Conservation (phyloP, 2,888 invertebrate genomes). For the Plebejus melissa region DNA sequence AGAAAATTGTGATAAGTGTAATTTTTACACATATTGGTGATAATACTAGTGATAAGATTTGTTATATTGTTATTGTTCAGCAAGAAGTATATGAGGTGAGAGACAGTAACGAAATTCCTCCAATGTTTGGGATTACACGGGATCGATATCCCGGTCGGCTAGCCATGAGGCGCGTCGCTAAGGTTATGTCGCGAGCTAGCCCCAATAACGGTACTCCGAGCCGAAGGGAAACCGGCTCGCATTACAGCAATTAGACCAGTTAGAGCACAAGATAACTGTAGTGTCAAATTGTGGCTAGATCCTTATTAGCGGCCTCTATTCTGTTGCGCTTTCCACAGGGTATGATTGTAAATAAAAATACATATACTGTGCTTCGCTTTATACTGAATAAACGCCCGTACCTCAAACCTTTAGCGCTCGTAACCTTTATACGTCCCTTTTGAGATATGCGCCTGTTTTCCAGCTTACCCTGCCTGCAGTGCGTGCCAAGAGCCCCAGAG, state of each 20-base stretch:
- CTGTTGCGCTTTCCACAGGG: slow-evolving; percentile 68
- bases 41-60: slow-evolving; percentile 75
- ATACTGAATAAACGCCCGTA: slow-evolving; percentile 56
- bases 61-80: slow-evolving; percentile 72
- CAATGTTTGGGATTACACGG: slow-evolving; percentile 72
- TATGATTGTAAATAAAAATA: slow-evolving; percentile 67
- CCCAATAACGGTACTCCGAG: slow-evolving; percentile 74
- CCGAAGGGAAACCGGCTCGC: slow-evolving; percentile 59
- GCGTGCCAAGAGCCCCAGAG: slow-evolving; percentile 78
- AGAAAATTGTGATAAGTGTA: slow-evolving; percentile 77
- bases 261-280: slow-evolving; percentile 67
- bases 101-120: slow-evolving; percentile 46
- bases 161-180: slow-evolving; percentile 76
- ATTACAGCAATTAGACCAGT: slow-evolving; percentile 71
- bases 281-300: slow-evolving; percentile 69
- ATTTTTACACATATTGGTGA: slow-evolving; percentile 75
- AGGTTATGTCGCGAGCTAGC: slow-evolving; percentile 77
- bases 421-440: slow-evolving; percentile 71
- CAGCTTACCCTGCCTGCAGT: slow-evolving; percentile 81
- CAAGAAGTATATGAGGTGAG: slow-evolving; percentile 73
- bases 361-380: slow-evolving; percentile 71
- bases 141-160: slow-evolving; percentile 76
- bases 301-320: slow-evolving; percentile 73
- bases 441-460: slow-evolving; percentile 79
- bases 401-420: slow-evolving; percentile 73